A percentile compares a stretch with the other conserved stretches of the same genome.
These are phyloP conservation scores for Tiliqua scincoides DNA, from an alignment of 2,113 vertebrate genomes.

Conservation along the genomic window DNA sequence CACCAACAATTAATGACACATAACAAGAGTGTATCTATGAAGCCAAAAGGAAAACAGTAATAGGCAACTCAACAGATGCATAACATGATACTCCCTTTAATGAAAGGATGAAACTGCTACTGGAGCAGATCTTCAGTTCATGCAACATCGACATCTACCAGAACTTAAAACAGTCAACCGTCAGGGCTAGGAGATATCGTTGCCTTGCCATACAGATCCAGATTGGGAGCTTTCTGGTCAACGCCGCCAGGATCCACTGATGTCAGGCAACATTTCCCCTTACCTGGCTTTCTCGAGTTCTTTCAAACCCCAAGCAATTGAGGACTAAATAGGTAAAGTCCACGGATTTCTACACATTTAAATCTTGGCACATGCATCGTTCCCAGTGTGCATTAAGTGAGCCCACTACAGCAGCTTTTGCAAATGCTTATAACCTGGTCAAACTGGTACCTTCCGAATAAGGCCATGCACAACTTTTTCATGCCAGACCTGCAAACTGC, in stretches of 20 bases:
- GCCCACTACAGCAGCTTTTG: rapidly evolving
- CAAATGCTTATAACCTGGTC: rapidly evolving
- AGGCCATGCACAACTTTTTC: background rate
- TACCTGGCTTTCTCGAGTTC: background rate
- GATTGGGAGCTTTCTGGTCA: conserved; percentile 21
- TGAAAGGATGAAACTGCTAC: background rate
- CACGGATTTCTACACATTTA: background rate
- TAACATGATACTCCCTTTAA: background rate
- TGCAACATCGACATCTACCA: background rate
- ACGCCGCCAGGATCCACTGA: background rate
- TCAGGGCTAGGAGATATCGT: background rate
- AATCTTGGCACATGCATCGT: background rate
- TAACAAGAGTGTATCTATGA: background rate
- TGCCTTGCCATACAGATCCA: no score
- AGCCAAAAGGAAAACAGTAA: background rate
- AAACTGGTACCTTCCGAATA: background rate
- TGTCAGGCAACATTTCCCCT: background rate
- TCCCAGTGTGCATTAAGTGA: rapidly evolving
- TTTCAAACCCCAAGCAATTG: background rate
- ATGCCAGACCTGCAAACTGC: conserved; percentile 5
- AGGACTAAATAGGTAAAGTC: background rate
- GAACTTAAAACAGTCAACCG: background rate
- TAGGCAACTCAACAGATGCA: background rate
- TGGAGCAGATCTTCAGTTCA: background rate
- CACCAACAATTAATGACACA: no score